phyloP scores from a whole-genome alignment of 2,888 invertebrate genomes.

The Athripsodes cinereus region DNA sequence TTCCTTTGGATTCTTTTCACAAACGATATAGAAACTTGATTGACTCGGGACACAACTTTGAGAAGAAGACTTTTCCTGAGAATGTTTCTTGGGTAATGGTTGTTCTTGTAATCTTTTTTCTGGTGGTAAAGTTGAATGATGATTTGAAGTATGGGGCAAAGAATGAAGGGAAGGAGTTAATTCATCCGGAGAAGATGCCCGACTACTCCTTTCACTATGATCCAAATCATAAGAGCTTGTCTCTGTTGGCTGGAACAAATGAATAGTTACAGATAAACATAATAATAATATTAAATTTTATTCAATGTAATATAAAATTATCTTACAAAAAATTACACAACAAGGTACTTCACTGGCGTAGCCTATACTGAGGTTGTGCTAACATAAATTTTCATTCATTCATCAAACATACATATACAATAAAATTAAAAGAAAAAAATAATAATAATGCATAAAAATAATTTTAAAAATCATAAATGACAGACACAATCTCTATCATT shows the following conservation, averaged over 20 bases:
- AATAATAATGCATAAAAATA: too few species aligned
- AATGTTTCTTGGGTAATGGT: not conserved
- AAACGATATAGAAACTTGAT: not conserved
- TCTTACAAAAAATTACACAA: too few species aligned
- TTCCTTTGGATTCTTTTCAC: not conserved
- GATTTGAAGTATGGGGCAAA: slow-evolving; percentile 2
- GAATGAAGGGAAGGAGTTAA: slow-evolving; percentile 49
- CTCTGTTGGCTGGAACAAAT: slow-evolving; percentile 19
- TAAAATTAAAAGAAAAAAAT: not conserved
- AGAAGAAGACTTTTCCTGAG: not conserved
- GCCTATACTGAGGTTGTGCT: too few species aligned
- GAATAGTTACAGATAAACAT: not conserved
- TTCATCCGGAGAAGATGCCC: slow-evolving; percentile 60
- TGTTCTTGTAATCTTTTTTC: slow-evolving; percentile 4
- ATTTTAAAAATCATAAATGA: too few species aligned
- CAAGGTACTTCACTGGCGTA: too few species aligned
- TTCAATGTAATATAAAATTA: too few species aligned
- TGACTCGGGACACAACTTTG: not conserved
- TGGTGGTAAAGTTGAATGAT: slow-evolving; percentile 15
- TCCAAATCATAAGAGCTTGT: slow-evolving; percentile 46
- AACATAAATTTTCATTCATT: too few species aligned
- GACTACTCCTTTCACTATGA: slow-evolving; percentile 51
- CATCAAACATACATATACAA: not conserved
- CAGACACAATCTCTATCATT: too few species aligned
- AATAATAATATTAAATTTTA: too few species aligned